Conservation (phyloP, 2,113 vertebrate species). For the Myiagra hebetior region DNA sequence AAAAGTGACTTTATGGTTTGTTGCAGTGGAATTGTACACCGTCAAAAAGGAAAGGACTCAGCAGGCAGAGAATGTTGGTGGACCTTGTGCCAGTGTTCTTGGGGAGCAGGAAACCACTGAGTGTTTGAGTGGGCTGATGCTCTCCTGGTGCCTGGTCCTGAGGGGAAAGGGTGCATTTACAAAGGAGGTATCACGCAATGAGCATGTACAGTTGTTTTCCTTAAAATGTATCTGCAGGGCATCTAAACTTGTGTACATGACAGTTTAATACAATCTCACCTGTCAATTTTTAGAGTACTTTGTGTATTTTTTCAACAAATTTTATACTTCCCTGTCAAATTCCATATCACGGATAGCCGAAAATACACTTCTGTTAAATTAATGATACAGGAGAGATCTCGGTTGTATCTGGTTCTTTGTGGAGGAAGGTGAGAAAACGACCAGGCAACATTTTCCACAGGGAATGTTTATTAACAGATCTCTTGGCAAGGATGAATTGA, state of each 20-base stretch:
- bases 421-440: neutral
- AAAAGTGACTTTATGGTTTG: neutral
- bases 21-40: neutral
- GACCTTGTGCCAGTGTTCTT: neutral
- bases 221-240: neutral
- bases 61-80: neutral
- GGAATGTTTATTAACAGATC: neutral
- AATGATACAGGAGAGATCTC: neutral
- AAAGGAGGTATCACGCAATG: neutral
- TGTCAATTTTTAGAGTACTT: neutral
- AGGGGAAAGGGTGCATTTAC: neutral
- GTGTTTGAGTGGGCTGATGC: neutral
- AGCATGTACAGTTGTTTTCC: neutral
- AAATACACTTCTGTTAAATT: neutral
- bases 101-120: neutral
- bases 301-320: neutral
- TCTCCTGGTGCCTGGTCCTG: neutral
- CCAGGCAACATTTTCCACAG: neutral
- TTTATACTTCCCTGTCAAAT: neutral
- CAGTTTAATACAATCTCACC: neutral
- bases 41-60: neutral
- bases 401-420: neutral
- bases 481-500: neutral
- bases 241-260: fast-evolving
- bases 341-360: neutral